A percentile compares a stretch with the other conserved stretches of the same genome.
Conservation (phyloP, 2,113 vertebrate genomes). For the Saccopteryx bilineata region DNA sequence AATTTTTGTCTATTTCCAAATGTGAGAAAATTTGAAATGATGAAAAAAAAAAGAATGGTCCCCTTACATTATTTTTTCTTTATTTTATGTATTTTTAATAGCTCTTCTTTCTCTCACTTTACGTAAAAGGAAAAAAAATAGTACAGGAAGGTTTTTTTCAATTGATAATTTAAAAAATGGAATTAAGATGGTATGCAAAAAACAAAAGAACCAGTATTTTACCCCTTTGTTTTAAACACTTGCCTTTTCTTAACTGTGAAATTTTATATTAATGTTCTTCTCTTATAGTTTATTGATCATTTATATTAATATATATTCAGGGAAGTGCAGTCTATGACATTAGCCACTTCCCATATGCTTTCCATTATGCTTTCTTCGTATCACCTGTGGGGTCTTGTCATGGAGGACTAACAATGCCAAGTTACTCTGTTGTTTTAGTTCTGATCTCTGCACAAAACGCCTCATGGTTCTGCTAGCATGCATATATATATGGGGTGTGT, state of each 20-base stretch:
- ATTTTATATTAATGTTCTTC: not conserved
- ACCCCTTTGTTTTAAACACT: not conserved
- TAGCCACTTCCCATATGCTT: too few species aligned
- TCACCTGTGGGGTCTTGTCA: not conserved
- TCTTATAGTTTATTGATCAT: not conserved
- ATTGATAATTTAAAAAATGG: not conserved
- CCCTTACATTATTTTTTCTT: not conserved
- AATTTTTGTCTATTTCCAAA: not conserved
- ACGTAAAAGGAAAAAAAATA: not conserved
- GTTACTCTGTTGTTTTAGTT: not conserved
- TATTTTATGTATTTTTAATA: not conserved
- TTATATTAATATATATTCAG: not conserved
- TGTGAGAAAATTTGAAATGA: not conserved
- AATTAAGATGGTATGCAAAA: not conserved
- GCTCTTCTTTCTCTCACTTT: not conserved
- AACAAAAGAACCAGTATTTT: not conserved
- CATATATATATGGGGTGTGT: not conserved
- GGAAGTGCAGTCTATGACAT: not conserved
- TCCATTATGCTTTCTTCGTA: not conserved
- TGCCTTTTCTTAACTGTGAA: not conserved
- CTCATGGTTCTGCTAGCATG: not conserved
- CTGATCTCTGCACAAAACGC: not conserved
- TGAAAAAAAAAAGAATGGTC: not conserved
- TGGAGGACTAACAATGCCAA: fast-evolving
- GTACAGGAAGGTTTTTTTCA: not conserved